Percentiles rank a stretch among this genome's conserved stretches.
Conservation (phyloP, 2,113 vertebrate species). For the Larimichthys crocea region DNA sequence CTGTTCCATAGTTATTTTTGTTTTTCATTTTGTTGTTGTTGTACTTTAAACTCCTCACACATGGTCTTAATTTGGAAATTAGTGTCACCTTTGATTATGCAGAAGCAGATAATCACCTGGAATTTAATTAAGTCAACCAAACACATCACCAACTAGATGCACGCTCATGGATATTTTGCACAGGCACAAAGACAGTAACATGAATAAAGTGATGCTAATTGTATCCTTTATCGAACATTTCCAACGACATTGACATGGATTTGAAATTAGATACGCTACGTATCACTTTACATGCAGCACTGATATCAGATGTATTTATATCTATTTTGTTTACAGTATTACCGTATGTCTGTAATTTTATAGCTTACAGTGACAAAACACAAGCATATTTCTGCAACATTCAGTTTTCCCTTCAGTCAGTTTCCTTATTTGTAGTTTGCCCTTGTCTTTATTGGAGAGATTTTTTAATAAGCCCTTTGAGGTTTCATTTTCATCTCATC, state of each 20-base stretch:
- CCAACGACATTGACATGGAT: conserved; percentile 6
- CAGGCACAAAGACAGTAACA: background rate
- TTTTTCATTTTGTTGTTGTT: background rate
- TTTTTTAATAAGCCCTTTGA: conserved; percentile 55
- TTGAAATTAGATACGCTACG: background rate
- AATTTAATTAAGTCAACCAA: background rate
- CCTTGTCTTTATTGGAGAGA: conserved; percentile 52
- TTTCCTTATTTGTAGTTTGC: conserved; percentile 45
- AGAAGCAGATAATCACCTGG: background rate
- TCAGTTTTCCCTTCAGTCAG: conserved; percentile 23
- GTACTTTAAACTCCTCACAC: background rate
- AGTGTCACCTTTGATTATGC: conserved; percentile 14
- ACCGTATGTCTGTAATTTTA: conserved; percentile 16
- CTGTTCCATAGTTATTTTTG: background rate
- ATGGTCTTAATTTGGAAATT: background rate
- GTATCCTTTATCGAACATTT: background rate
- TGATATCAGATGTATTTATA: background rate
- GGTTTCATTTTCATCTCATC: conserved; percentile 53
- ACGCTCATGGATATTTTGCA: background rate
- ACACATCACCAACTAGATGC: background rate
- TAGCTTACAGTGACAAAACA: background rate
- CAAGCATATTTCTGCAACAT: background rate
- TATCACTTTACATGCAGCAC: background rate
- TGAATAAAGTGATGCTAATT: conserved; percentile 7
- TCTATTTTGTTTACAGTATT: background rate